phyloP scores from a whole-genome alignment of 2,888 invertebrate species.

The Hyposoter didymator region DNA sequence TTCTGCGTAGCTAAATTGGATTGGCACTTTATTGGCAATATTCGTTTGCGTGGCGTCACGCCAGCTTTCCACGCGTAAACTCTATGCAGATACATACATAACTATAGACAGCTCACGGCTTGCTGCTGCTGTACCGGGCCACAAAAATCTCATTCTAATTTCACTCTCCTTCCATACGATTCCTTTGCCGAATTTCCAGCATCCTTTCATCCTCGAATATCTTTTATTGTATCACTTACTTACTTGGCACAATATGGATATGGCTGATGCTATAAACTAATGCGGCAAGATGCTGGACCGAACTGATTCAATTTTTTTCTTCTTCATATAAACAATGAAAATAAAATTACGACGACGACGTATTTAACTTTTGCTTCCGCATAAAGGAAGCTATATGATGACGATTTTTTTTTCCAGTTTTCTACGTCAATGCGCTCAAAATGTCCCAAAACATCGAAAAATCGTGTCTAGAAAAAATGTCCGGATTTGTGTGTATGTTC shows the following conservation, averaged over 20 bases:
- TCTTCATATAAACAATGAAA: neutral
- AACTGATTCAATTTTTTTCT: neutral
- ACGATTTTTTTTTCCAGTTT: too few relatives aligned
- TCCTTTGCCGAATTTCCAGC: neutral
- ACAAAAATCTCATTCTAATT: conserved; percentile 39
- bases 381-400: too few relatives aligned
- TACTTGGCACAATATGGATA: conserved; percentile 18
- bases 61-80: conserved; percentile 74
- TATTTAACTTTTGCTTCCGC: too few relatives aligned
- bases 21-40: conserved; percentile 83
- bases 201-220: neutral
- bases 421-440: too few relatives aligned
- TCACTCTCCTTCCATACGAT: neutral
- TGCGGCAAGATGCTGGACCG: neutral
- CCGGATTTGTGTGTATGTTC: too few relatives aligned
- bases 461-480: too few relatives aligned
- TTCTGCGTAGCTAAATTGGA: conserved; percentile 83
- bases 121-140: conserved; percentile 1
- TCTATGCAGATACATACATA: conserved; percentile 20
- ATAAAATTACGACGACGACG: too few relatives aligned
- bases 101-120: neutral
- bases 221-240: neutral
- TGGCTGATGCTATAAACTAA: neutral
- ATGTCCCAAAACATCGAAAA: too few relatives aligned
- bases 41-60: conserved; percentile 82